These are phyloP conservation scores for Ips nitidus DNA, from an alignment of 1,140 invertebrate genomes.

Conservation along the genomic window DNA sequence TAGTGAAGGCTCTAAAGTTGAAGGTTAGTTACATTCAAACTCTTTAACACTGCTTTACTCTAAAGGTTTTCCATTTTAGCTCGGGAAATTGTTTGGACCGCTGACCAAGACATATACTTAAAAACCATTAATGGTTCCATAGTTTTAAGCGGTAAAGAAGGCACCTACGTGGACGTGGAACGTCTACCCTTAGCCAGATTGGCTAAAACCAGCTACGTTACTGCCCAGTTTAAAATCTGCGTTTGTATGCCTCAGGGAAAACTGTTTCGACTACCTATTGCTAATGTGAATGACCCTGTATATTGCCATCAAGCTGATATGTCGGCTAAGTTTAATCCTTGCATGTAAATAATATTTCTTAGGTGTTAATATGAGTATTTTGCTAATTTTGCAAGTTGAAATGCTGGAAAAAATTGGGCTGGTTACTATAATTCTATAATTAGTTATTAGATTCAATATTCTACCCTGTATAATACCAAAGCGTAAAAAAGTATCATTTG, in stretches of 20 bases:
- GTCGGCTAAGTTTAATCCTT: constrained; percentile 69
- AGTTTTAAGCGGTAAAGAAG: constrained; percentile 68
- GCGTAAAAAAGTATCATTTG: too few species aligned
- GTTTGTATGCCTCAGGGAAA: constrained; percentile 85
- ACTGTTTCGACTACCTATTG: constrained; percentile 70
- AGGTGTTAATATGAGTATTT: too few species aligned
- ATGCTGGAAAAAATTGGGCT: too few species aligned
- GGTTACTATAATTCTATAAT: too few species aligned
- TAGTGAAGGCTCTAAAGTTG: constrained; percentile 66
- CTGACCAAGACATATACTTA: constrained; percentile 77
- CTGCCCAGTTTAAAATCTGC: constrained; percentile 78
- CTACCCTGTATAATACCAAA: too few species aligned
- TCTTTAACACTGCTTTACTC: constrained; percentile 4
- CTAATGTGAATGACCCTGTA: constrained; percentile 56
- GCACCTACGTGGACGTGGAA: constrained; percentile 71
- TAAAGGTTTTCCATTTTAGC: constrained; percentile 11
- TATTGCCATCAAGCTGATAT: constrained; percentile 67
- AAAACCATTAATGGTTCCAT: constrained; percentile 79
- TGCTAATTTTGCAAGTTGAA: too few species aligned
- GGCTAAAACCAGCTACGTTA: constrained; percentile 52
- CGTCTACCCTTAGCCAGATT: constrained; percentile 68
- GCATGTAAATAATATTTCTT: constrained; percentile 52
- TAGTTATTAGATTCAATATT: too few species aligned
- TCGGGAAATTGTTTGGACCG: constrained; percentile 61
- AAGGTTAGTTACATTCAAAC: constrained; percentile 51